Evolutionary conservation across 2,797 vertebrate genomes (phyloP), one percentile per base, ranked within the genome.

Genomic region (Bovichtus diacanthus): DNA sequence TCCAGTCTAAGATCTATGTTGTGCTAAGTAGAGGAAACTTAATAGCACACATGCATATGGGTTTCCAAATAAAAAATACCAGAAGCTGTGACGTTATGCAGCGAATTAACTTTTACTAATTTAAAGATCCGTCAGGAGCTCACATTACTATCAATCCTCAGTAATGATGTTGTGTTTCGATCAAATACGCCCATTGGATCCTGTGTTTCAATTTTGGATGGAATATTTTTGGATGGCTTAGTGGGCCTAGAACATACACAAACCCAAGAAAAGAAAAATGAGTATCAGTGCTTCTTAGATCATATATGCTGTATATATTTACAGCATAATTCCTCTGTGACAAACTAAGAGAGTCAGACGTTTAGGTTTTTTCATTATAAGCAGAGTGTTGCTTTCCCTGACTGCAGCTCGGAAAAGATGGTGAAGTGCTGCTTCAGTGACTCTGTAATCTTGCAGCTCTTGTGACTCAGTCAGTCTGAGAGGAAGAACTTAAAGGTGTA

Each of bases 351-450:
- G 15, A 11, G 8, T 34, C 16, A 29, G 50, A 10, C 16, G n/a
- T n/a, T n/a, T n/a, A n/a, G 15, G n/a, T n/a, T 21, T 23, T 47
- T 23, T 50, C 9, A 23, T 38, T 2, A 19, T 16, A 4, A 49
- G 5, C 19, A 2, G 13, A 66, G 36, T 27, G 47, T 51, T 39
- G 11, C 44, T 58, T 41, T 12, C 2, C 9, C 19, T 73, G 11
- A 53, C 59, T 69, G 21, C 34, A 74, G n/a, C 56, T 71, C 63
- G 46, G 15, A 78, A 58, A 53, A 36, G 34, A 46, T 29, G 38
- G 49, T 36, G 60, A 34, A 15, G 16, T 21, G 61, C 29, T 31
- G n/a, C 38, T 19, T 36, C 39, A 50, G 54, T 46, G 27, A 55
- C 16, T 58, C 7, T 27, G 19, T 53, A 27, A 41, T 50, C 9